phyloP scores from a whole-genome alignment of 1,140 invertebrate species.

The Cataglyphis hispanica region DNA sequence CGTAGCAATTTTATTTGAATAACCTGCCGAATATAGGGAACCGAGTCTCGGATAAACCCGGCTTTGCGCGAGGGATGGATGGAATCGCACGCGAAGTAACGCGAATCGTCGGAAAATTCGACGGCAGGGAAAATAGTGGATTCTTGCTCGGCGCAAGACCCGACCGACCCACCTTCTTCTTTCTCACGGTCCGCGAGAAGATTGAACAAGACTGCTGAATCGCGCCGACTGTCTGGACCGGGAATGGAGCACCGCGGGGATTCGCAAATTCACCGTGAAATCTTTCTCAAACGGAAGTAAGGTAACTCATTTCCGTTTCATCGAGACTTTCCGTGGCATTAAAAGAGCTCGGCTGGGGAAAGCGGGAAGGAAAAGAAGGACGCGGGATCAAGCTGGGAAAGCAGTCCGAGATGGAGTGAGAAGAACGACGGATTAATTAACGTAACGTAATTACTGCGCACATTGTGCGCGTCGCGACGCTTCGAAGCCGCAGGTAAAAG shows the following conservation, averaged over 20 bases:
- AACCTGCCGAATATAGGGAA: not conserved
- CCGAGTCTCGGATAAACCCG: slow-evolving; percentile 19
- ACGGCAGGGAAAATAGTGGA: slow-evolving; percentile 45
- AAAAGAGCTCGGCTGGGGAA: slow-evolving; percentile 65
- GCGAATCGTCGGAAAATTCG: slow-evolving; percentile 54
- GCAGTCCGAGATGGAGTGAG: not conserved
- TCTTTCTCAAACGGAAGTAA: slow-evolving; percentile 78
- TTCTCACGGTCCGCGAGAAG: slow-evolving; percentile 25
- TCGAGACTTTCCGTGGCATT: slow-evolving; percentile 69
- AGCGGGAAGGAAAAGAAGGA: not conserved
- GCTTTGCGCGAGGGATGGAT: slow-evolving; percentile 22
- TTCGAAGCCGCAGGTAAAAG: slow-evolving; percentile 29
- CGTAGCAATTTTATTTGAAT: slow-evolving; percentile 38
- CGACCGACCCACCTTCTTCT: not conserved
- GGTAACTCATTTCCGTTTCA: slow-evolving; percentile 80
- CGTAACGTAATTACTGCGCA: slow-evolving; percentile 76
- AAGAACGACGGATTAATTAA: slow-evolving; percentile 77
- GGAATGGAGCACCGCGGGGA: slow-evolving; percentile 27
- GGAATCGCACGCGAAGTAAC: slow-evolving; percentile 43
- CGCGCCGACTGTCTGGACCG: slow-evolving; percentile 57
- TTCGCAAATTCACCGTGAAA: slow-evolving; percentile 78
- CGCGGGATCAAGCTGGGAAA: slow-evolving; percentile 1
- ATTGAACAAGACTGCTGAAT: slow-evolving; percentile 69
- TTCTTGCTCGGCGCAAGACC: slow-evolving; percentile 11
- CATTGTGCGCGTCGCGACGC: slow-evolving; percentile 64